Evolutionary conservation across 2,113 vertebrate species (phyloP), one percentile per base, ranked within the genome.

Genomic region (Phyllopteryx taeniolatus): DNA sequence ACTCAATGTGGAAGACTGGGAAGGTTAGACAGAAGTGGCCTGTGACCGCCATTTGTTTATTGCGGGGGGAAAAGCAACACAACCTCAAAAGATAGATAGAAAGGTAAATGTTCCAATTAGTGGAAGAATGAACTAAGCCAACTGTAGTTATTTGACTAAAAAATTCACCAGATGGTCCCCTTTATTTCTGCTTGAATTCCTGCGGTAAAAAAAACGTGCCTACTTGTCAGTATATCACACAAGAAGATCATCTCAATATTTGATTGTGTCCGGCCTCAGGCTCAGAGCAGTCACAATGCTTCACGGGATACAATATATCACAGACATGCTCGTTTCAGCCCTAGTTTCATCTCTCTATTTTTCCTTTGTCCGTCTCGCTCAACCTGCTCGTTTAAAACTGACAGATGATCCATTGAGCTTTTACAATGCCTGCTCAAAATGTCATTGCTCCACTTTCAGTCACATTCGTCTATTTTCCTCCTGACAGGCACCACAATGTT

Each of bases 21-120:
- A 88, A 83, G 82, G 80, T 88, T 87, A 83, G 35, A 39, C 35
- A 39, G 81, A 79, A 39, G 71, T 78, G 74, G 84, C 76, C 73
- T 82, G 57, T 33, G 65, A 83, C 81, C 79, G 72, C 73, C 76
- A 71, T 72, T 80, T 84, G 33, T 72, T 87, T 53, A 42, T 78
- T 73, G 15, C 8, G 8, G 10, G 35, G 35, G 35, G 35, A 33
- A 33, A 33, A 31, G 7, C 35, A 27, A 8, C 19, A 63, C 33
- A 8, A 42, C 35, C 19, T 62, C 19, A 39, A 7, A 20, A 42
- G 60, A 39, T 44, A 79, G 75, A 73, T 72, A 79, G 81, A 79
- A 83, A 71, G 65, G 60, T 46, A 0, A 68, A 75, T 31, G 43
- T 66, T 20, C 63, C n/a, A 47, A 66, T 47, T 5, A 22, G 43